Evolutionary conservation across 2,113 vertebrate species (phyloP).

Genomic region (Tachycineta bicolor): DNA sequence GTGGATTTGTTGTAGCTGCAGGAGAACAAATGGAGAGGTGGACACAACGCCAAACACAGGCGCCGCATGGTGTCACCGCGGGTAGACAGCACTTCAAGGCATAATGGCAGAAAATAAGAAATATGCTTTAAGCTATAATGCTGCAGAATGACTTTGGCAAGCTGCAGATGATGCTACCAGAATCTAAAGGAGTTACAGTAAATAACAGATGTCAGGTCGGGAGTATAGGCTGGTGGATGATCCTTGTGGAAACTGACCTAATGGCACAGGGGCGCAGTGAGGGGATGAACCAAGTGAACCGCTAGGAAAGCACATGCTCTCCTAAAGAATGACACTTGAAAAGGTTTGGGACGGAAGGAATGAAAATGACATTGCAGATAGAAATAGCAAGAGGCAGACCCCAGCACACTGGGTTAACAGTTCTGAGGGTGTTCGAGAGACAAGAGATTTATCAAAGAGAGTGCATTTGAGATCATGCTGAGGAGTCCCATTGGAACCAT

Average conservation of each 20-base stretch:
- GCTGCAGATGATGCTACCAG: neutral
- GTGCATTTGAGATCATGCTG: neutral
- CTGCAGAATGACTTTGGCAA: neutral
- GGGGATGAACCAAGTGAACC: neutral
- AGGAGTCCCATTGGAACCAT: neutral
- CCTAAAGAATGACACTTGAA: neutral
- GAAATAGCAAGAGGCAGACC: neutral
- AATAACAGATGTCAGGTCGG: neutral
- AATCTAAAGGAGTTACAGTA: neutral
- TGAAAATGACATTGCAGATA: neutral
- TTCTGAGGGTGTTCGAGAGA: neutral
- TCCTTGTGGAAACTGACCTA: neutral
- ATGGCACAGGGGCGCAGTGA: neutral
- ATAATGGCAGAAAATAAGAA: neutral
- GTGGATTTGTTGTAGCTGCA: neutral
- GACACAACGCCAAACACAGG: neutral
- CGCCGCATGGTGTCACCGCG: neutral
- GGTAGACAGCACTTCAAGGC: neutral
- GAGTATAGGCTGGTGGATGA: neutral
- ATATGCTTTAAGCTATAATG: neutral
- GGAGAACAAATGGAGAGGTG: neutral
- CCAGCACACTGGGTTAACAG: neutral
- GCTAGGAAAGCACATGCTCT: neutral
- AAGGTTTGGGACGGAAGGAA: neutral
- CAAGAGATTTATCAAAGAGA: neutral